Percentiles rank a stretch among this genome's conserved stretches.
These are phyloP conservation scores for Eulithis testata DNA, from an alignment of 2,888 invertebrate genomes.

Conservation along the genomic window DNA sequence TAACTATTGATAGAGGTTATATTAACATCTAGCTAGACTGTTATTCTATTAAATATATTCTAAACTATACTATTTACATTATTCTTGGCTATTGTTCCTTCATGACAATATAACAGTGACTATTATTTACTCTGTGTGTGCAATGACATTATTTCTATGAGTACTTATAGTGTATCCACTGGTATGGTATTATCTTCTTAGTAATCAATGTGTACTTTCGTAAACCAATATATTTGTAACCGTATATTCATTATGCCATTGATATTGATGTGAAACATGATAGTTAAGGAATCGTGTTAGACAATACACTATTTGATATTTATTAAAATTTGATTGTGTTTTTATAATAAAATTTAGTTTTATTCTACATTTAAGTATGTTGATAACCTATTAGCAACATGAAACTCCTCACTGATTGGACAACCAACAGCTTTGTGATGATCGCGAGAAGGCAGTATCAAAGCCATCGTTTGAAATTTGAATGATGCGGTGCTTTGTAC, in stretches of 20 bases:
- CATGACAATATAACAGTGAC: slow-evolving; percentile 62
- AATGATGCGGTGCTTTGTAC: too few relatives aligned
- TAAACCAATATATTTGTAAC: slow-evolving; percentile 72
- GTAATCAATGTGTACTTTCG: slow-evolving; percentile 59
- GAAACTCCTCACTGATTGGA: too few relatives aligned
- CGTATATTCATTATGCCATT: slow-evolving; percentile 71
- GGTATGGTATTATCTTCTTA: slow-evolving; percentile 32
- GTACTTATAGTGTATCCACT: slow-evolving; percentile 32
- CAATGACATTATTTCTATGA: slow-evolving; percentile 29
- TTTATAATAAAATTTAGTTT: slow-evolving; percentile 64
- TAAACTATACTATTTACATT: slow-evolving; percentile 40
- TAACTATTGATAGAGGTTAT: slow-evolving; percentile 29
- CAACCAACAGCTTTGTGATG: too few relatives aligned
- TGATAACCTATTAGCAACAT: too few relatives aligned
- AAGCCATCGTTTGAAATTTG: too few relatives aligned
- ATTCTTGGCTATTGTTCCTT: slow-evolving; percentile 75
- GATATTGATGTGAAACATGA: slow-evolving; percentile 83
- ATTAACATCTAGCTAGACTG: slow-evolving; percentile 34
- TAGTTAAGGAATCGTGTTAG: slow-evolving; percentile 84
- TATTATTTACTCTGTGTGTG: slow-evolving; percentile 28
- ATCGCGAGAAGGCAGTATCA: too few relatives aligned
- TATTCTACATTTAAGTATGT: slow-evolving; percentile 44
- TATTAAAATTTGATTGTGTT: slow-evolving; percentile 85
- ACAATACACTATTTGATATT: slow-evolving; percentile 85
- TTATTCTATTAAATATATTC: slow-evolving; percentile 41